Evolutionary conservation across 2,797 vertebrate genomes (phyloP).

Genomic region (Lithobates sylvaticus): DNA sequence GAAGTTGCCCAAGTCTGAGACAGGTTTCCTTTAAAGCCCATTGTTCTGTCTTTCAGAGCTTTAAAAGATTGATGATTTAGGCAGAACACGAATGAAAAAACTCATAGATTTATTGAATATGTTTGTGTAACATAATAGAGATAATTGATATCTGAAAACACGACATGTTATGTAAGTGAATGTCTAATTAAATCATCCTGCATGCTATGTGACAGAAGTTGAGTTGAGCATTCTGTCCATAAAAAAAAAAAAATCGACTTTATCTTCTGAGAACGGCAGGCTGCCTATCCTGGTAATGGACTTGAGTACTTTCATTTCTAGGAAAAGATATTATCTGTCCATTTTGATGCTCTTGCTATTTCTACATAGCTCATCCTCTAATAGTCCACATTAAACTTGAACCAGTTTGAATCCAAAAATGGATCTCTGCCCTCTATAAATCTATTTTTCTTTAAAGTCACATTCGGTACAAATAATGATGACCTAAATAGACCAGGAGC

Average conservation of each 20-base stretch:
- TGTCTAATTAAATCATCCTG: not conserved
- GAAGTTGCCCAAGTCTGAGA: not conserved
- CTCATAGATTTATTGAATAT: not conserved
- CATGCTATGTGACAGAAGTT: not conserved
- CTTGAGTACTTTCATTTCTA: slow-evolving; percentile 4
- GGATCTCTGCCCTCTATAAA: not conserved
- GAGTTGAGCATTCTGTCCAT: not conserved
- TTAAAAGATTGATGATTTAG: not conserved
- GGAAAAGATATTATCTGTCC: slow-evolving; percentile 32
- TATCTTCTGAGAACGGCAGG: not conserved
- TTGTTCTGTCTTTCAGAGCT: not conserved
- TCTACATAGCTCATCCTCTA: not conserved
- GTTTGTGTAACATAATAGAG: not conserved
- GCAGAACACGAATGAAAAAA: not conserved
- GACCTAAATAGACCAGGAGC: not conserved
- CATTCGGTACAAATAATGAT: not conserved
- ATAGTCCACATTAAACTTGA: not conserved
- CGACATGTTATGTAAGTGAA: not conserved
- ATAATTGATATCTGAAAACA: slow-evolving; percentile 8
- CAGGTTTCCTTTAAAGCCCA: not conserved
- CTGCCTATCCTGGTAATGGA: slow-evolving; percentile 13
- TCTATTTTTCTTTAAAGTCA: not conserved
- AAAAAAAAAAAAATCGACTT: not conserved
- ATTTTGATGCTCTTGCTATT: not conserved
- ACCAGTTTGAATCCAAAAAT: not conserved